Evolutionary conservation across 1,140 invertebrate genomes (phyloP), one percentile per base, ranked within the genome.

Genomic region (Camponotus vicinus): DNA sequence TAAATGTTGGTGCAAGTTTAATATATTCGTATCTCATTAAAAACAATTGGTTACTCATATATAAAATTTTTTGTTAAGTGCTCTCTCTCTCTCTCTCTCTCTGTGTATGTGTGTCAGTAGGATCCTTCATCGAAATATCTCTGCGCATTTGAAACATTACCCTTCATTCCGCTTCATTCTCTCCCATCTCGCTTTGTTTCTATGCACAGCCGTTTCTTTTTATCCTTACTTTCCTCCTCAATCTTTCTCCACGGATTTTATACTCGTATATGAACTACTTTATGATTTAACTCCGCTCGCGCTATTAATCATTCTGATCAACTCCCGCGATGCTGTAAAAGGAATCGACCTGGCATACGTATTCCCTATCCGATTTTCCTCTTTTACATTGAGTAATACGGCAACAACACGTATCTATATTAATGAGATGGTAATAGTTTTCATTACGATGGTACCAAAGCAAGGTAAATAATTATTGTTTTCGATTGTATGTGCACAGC

Each of bases 241-340:
- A 32, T 27, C 69, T 6, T 67, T 61, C 11, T 27, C 55, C 13
- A 42, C 77, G 32, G 18, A 27, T 57, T 49, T 76, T 71, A 59
- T 67, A 45, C 84, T 64, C 87, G 63, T 61, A 42, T 64, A 75
- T 77, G 49, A 86, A n/a, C 34, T 87, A 86, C 84, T 89, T 90
- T 90, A 92, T 90, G 86, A 92, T 89, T 92, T 89, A 88, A 91
- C 83, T 77, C 80, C 73, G 13, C 57, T 57, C 71, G 55, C 63
- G 66, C 82, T 77, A 90, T 90, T 90, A 92, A 91, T 91, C 91
- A 91, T 91, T 85, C 75, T 71, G 76, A 92, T 91, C 79, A 90
- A 88, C 75, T 80, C 69, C 64, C 57, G n/a, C 61, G 27, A 69
- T 63, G 52, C 49, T 57, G 4, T 69, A 55, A 67, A 66, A 85